phyloP scores from a whole-genome alignment of 2,888 invertebrate genomes.

The Cheilosia vernalis region DNA sequence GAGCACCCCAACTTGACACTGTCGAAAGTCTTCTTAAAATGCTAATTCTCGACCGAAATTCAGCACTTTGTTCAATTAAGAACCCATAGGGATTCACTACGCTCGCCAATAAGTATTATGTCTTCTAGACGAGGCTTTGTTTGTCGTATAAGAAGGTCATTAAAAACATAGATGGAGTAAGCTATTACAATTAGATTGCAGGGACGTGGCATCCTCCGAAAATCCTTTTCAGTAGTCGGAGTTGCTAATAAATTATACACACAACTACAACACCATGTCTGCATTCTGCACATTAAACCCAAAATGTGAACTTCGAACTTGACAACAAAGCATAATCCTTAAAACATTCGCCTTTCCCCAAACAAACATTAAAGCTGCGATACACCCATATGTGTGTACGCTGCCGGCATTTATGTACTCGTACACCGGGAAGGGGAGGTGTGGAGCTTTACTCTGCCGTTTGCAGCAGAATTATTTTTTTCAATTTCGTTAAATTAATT shows the following conservation, averaged over 20 bases:
- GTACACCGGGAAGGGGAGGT: background rate
- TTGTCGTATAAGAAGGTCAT: no score
- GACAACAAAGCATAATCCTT: conserved; percentile 32
- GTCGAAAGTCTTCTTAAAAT: no score
- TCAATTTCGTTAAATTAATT: conserved; percentile 16
- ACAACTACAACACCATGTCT: conserved; percentile 24
- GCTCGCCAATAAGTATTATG: no score
- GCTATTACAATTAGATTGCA: no score
- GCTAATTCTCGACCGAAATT: no score
- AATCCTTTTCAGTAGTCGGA: background rate
- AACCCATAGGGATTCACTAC: no score
- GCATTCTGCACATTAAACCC: conserved; percentile 61
- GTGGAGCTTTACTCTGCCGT: conserved; percentile 6
- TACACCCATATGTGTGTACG: background rate
- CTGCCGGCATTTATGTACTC: background rate
- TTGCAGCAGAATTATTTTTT: conserved; percentile 11
- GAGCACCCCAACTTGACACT: no score
- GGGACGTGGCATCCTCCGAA: background rate
- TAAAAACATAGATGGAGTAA: no score
- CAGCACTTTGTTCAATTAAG: no score
- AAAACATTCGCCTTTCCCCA: background rate
- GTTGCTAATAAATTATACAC: conserved; percentile 48
- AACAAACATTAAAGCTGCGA: background rate
- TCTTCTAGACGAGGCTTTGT: no score
- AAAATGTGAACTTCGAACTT: conserved; percentile 51